Evolutionary conservation across 2,113 vertebrate genomes (phyloP).

Genomic region (Dicerorhinus sumatrensis): DNA sequence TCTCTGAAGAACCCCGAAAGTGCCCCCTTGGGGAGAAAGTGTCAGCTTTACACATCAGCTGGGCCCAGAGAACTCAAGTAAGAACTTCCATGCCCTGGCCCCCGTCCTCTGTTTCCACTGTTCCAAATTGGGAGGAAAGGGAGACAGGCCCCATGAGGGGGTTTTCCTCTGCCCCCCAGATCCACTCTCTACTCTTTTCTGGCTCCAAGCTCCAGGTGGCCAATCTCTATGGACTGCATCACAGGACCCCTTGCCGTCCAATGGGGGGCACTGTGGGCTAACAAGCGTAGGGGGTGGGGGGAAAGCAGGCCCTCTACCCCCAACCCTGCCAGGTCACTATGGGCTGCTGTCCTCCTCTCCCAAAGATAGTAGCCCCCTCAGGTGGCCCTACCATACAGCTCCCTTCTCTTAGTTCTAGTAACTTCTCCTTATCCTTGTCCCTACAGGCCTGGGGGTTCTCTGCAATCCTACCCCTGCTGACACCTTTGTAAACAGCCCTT

Average conservation of each 20-base stretch:
- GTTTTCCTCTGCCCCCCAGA: neutral
- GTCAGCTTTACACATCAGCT: neutral
- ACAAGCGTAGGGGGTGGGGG: too few relatives aligned
- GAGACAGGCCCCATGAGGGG: rapidly evolving
- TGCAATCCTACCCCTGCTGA: neutral
- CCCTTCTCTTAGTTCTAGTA: neutral
- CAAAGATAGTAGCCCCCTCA: neutral
- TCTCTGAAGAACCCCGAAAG: neutral
- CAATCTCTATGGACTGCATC: rapidly evolving
- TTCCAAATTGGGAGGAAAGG: neutral
- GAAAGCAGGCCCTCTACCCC: neutral
- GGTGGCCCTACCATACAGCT: neutral
- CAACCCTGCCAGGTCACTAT: neutral
- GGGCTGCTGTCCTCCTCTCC: neutral
- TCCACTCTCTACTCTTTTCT: too few relatives aligned
- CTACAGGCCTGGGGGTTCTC: neutral
- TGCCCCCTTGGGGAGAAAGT: neutral
- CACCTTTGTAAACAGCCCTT: neutral
- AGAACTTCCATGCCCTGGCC: neutral
- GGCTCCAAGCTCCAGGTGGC: rapidly evolving
- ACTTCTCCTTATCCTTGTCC: neutral
- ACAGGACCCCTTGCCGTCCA: neutral
- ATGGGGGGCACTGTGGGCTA: rapidly evolving
- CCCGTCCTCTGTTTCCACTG: neutral
- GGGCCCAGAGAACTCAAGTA: neutral